Evolutionary conservation across 2,797 vertebrate genomes (phyloP), one percentile per base, ranked within the genome.

Genomic region (Bryconaethiops microstoma): DNA sequence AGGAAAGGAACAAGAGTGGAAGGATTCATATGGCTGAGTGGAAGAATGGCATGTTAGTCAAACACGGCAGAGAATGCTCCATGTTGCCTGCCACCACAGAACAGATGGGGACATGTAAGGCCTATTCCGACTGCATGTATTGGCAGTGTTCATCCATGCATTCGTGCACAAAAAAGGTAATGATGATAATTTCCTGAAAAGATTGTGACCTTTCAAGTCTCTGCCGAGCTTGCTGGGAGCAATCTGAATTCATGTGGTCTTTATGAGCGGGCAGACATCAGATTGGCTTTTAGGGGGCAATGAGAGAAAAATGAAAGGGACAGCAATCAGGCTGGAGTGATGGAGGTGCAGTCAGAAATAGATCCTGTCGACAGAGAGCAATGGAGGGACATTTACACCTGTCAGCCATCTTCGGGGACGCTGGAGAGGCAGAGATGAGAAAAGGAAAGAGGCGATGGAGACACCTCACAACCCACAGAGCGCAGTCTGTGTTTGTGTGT

Each of bases 191-290:
- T 84, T 86, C 70, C 74, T 78, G 54, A 74, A 86, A 82, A 82
- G 81, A 83, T 73, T 83, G 70, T 84, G 76, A 87, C 84, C 85
- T 87, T 84, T 86, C 42, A 69, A 80, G 76, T 54, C 76, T 79
- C 57, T 79, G 62, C 76, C 6, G 35, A 82, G 71, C 72, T 82
- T 63, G 74, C 73, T 67, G 60, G 82, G 74, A 77, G 77, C 67
- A 73, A 81, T 85, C 39, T 87, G 82, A 85, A 81, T 85, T 84
- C 76, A 81, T 78, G 78, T 77, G 48, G 79, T 59, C 71, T 74
- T 62, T 74, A 79, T 75, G 82, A 83, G 52, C 50, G 45, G 72
- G 45, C 68, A 83, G 59, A 68, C 74, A 64, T 83, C 64, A 70
- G 73, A 82, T 67, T 79, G 82, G 80, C 77, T 79, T 83, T 77